Evolutionary conservation across 2,113 vertebrate species (phyloP), one percentile per base, ranked within the genome.

Genomic region (Pandion haliaetus): DNA sequence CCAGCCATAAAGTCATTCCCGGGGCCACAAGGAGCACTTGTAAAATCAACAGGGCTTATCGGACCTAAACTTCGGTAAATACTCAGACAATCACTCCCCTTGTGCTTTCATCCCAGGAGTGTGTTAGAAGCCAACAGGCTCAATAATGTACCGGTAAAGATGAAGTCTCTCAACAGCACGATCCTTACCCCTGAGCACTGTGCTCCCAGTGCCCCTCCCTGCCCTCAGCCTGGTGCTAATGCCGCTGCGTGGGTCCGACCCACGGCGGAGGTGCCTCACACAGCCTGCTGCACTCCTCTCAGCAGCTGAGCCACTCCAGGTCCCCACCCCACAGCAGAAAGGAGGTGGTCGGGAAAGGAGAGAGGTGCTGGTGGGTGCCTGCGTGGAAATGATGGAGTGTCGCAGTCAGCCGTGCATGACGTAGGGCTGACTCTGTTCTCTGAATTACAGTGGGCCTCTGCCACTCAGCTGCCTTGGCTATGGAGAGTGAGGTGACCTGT

Each of bases 1-100:
- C 81, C 67, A 81, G 86, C 89, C 83, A 88, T 91, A 88, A 94
- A 95, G 86, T 63, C 93, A 95, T 86, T 94, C 78, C 93, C 8
- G 10, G 88, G 95, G 90, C 90, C 6, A 9, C 38, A 38, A 82
- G 94, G 94, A 95, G 96, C 95, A 86, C 83, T 92, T 88, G 85
- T 86, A 88, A 94, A 96, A 92, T 65, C 95, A 97, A 97, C 91
- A 96, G 95, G 82, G 84, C 91, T 96, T 96, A 97, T 97, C 96
- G 20, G 94, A 86, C 92, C 94, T 70, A 89, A 96, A 95, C 90
- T 77, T 97, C 3, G 90, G 93, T 89, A 97, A 97, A 97, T 85
- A 97, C 71, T 67, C 6, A 52, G 84, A 94, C 95, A 96, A 96
- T 97, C 65, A 14, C 83, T 96, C 45, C 86, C 84, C 92, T 90